Evolutionary conservation across 2,113 vertebrate species (phyloP).

Genomic region (Gopherus flavomarginatus): DNA sequence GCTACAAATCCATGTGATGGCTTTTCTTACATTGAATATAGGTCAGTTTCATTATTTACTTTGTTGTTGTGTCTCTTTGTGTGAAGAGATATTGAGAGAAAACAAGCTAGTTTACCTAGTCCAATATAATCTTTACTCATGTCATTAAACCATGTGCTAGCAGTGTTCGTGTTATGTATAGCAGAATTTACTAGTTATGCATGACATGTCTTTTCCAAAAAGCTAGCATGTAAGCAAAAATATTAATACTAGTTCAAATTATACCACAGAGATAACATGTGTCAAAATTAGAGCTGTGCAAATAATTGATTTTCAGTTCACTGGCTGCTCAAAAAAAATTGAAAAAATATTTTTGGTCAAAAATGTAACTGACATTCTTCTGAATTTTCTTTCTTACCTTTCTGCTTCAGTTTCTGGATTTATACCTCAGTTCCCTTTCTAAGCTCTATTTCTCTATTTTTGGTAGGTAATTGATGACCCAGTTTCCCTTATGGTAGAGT

Average conservation of each 20-base stretch:
- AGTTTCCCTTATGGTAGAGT: not conserved
- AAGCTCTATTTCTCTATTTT: not conserved
- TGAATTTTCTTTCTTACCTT: not conserved
- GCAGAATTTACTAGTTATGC: not conserved
- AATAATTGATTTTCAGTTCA: not conserved
- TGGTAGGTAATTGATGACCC: not conserved
- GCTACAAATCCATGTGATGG: slow-evolving; percentile 31
- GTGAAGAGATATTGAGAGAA: slow-evolving; percentile 30
- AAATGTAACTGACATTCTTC: not conserved
- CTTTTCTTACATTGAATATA: slow-evolving; percentile 55
- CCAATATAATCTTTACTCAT: not conserved
- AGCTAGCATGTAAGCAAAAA: not conserved
- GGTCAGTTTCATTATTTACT: slow-evolving; percentile 28
- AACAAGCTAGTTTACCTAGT: not conserved
- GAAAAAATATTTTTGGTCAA: not conserved
- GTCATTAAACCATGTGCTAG: not conserved
- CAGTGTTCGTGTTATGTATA: not conserved
- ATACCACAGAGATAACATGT: not conserved
- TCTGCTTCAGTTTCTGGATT: not conserved
- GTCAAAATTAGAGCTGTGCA: not conserved
- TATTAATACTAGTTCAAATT: not conserved
- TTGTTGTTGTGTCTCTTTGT: not conserved
- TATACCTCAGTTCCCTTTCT: not conserved
- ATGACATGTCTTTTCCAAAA: not conserved
- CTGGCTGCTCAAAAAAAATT: not conserved